phyloP scores from a whole-genome alignment of 2,888 invertebrate genomes.

The Philopedon plagiatum region DNA sequence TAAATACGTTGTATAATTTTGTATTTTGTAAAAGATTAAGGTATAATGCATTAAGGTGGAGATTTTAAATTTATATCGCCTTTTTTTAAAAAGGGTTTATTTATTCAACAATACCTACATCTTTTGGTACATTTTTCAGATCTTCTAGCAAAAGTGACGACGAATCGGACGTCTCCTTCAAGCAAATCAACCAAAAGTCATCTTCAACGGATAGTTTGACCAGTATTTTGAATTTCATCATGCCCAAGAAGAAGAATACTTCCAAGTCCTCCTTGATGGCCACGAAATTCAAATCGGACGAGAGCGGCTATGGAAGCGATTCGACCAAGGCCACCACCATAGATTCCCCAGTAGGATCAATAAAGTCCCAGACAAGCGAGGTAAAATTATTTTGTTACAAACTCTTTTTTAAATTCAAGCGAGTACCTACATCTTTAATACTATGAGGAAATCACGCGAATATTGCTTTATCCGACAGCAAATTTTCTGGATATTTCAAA shows the following conservation, averaged over 20 bases:
- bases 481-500: too few relatives aligned
- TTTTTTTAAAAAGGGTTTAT: too few relatives aligned
- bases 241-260: constrained; percentile 60
- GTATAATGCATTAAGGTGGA: too few relatives aligned
- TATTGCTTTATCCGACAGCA: too few relatives aligned
- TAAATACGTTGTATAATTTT: too few relatives aligned
- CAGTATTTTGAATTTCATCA: constrained; percentile 62
- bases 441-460: too few relatives aligned
- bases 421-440: too few relatives aligned
- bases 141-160: constrained; percentile 64
- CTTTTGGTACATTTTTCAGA: too few relatives aligned
- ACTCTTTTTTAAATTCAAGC: background rate
- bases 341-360: constrained; percentile 71
- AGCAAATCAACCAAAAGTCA: constrained; percentile 57
- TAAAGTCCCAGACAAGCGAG: constrained; percentile 59
- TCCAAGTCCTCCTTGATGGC: constrained; percentile 57
- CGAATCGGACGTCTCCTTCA: constrained; percentile 58
- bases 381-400: constrained; percentile 17
- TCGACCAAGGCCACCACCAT: constrained; percentile 71
- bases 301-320: constrained; percentile 76
- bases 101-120: too few relatives aligned
- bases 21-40: too few relatives aligned
- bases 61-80: too few relatives aligned
- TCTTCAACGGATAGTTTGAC: constrained; percentile 64
- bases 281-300: constrained; percentile 67